Evolutionary conservation across 2,888 invertebrate genomes (phyloP), one percentile per base, ranked within the genome.

Genomic region (Hemaris fuciformis): DNA sequence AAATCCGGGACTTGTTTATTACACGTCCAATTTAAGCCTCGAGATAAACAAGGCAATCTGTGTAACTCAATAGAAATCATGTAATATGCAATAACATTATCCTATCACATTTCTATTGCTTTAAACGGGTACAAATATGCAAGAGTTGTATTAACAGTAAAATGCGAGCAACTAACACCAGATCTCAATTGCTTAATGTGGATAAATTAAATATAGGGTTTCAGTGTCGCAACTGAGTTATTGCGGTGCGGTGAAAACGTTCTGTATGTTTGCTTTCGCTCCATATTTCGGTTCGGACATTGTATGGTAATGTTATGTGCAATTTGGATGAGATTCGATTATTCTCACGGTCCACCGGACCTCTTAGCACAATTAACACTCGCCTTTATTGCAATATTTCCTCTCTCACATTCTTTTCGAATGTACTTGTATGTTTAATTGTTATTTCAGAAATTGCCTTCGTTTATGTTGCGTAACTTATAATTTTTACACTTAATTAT

Each of bases 271-370:
- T 68, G 80, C 84, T 86, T 85, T 87, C 85, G 82, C 82, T 85
- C 77, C 79, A 76, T 81, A 83, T 81, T 83, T 79, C 62, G 72
- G 72, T 61, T 75, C 64, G 70, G 64, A 79, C 74, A 83, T 85
- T 84, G 83, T 85, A 84, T 82, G 85, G 74, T 84, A 85, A 84
- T 84, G 42, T 68, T 69, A 76, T 77, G 75, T 80, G 75, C 77
- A 78, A 79, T 79, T 81, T 72, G 71, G 73, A 70, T 69, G 75
- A 72, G 71, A 81, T 77, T 75, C 75, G 68, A 70, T 75, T 76
- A 71, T 84, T 87, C 87, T 77, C 87, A 87, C 86, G 87, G 72
- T 83, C 76, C 72, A 77, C 70, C 76, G 76, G 72, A 76, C 76
- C 75, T 75, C 75, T 76, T 72, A 75, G 69, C 74, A 74, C 75